Percentiles rank a stretch among this genome's conserved stretches.
Evolutionary conservation across 2,797 vertebrate genomes (phyloP).

Genomic region (Takifugu rubripes): DNA sequence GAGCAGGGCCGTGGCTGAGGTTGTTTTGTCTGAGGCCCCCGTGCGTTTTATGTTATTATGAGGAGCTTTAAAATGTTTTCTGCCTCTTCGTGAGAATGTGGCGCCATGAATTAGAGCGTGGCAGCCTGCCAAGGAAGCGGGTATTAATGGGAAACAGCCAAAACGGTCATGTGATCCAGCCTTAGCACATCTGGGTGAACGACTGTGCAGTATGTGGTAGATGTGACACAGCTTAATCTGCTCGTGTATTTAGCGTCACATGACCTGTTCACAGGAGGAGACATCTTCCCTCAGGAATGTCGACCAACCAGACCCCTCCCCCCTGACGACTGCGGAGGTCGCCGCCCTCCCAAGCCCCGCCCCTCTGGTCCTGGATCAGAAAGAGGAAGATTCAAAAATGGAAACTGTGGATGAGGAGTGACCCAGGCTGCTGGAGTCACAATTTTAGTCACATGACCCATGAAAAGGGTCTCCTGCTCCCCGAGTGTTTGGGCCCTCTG

Average conservation of each 20-base stretch:
- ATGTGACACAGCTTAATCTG: neutral
- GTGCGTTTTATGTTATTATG: no score
- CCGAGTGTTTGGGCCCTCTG: constrained; percentile 34
- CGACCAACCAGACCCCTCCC: constrained; percentile 69
- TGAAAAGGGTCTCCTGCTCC: constrained; percentile 22
- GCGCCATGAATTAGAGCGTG: no score
- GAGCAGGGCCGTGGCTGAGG: no score
- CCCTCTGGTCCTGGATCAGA: constrained; percentile 68
- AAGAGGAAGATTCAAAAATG: constrained; percentile 74
- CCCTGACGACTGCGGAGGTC: constrained; percentile 60
- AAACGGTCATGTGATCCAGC: no score
- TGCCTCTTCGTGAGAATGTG: no score
- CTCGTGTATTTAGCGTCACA: no score
- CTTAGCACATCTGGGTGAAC: no score
- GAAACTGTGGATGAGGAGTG: constrained; percentile 79
- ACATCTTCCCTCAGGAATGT: constrained; percentile 67
- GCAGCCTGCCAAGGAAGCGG: no score
- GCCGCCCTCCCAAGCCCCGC: constrained; percentile 66
- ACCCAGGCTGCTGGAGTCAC: constrained; percentile 46
- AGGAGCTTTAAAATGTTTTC: no score
- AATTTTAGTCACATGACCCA: constrained; percentile 40
- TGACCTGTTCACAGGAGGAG: constrained; percentile 66
- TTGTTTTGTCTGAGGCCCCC: no score
- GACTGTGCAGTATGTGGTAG: no score
- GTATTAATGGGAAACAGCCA: no score